A percentile compares a stretch with the other conserved stretches of the same genome.
Evolutionary conservation across 1,140 invertebrate species (phyloP).

Genomic region (Stenopsyche tienmushanensis): DNA sequence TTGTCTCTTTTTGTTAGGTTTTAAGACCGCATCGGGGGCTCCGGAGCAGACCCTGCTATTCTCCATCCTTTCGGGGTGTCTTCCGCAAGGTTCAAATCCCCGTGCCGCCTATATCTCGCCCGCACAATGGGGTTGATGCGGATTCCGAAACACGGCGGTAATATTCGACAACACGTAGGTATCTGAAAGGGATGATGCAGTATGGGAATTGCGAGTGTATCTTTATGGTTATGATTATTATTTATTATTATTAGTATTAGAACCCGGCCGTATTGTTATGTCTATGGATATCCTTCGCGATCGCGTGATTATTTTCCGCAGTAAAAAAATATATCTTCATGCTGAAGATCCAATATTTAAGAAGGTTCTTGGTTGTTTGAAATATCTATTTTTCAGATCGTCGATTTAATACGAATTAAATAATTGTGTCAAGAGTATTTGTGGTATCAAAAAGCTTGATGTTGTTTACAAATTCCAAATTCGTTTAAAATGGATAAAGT

Average conservation of each 20-base stretch:
- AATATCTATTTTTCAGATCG: no score
- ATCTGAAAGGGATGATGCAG: slow-evolving; percentile 26
- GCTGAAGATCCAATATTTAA: no score
- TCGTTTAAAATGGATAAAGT: no score
- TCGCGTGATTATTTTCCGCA: no score
- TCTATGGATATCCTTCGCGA: neutral
- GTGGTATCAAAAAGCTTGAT: no score
- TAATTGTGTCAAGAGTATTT: no score
- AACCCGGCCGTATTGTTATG: neutral
- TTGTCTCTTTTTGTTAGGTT: slow-evolving; percentile 42
- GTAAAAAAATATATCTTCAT: no score
- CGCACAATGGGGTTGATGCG: neutral
- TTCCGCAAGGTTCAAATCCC: neutral
- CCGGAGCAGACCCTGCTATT: no score
- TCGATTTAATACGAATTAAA: no score
- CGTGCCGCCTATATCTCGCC: slow-evolving; percentile 6
- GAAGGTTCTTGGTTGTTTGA: no score
- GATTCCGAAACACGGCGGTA: slow-evolving; percentile 32
- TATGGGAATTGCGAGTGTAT: slow-evolving; percentile 6
- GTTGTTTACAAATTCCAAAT: no score
- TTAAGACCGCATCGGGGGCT: slow-evolving; percentile 33
- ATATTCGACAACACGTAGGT: slow-evolving; percentile 17
- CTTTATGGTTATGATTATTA: slow-evolving; percentile 10
- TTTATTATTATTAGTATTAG: neutral
- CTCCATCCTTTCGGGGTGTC: neutral